phyloP scores from a whole-genome alignment of 2,797 vertebrate genomes.

The Ceryle rudis region DNA sequence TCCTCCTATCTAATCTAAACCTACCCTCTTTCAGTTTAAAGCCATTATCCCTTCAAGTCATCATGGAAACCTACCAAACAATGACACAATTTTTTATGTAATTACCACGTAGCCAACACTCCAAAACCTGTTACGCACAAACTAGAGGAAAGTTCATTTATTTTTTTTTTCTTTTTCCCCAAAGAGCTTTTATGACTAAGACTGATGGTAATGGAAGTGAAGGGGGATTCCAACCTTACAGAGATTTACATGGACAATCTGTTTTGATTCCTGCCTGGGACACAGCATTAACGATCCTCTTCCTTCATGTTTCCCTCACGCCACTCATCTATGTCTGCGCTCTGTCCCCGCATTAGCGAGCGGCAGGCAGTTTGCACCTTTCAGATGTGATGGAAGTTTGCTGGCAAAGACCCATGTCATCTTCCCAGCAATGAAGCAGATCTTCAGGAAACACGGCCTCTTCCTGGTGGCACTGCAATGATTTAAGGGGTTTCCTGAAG shows the following conservation, averaged over 20 bases:
- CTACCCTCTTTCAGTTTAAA: not conserved
- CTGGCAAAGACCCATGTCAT: conserved; percentile 45
- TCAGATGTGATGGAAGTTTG: conserved; percentile 4
- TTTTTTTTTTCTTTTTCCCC: not conserved
- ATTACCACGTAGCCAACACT: not conserved
- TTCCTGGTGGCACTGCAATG: conserved; percentile 26
- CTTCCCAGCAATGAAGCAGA: conserved; percentile 73
- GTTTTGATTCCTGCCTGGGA: conserved; percentile 7
- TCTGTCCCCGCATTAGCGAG: not conserved
- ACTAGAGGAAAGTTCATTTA: not conserved
- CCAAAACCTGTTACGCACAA: not conserved
- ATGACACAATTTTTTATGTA: not conserved
- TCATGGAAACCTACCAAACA: not conserved
- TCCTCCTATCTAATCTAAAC: not conserved
- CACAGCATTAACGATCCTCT: not conserved
- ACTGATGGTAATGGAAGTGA: not conserved
- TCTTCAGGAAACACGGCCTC: conserved; percentile 61
- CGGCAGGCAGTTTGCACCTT: not conserved
- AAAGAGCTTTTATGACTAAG: not conserved
- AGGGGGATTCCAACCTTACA: conserved; percentile 22
- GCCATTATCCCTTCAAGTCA: not conserved
- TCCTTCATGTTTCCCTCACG: not conserved
- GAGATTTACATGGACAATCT: not conserved
- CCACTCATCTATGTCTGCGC: not conserved
- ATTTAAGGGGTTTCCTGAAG: conserved; percentile 2